These are phyloP conservation scores for Poecilia picta DNA, from an alignment of 2,797 vertebrate genomes.

Conservation along the genomic window DNA sequence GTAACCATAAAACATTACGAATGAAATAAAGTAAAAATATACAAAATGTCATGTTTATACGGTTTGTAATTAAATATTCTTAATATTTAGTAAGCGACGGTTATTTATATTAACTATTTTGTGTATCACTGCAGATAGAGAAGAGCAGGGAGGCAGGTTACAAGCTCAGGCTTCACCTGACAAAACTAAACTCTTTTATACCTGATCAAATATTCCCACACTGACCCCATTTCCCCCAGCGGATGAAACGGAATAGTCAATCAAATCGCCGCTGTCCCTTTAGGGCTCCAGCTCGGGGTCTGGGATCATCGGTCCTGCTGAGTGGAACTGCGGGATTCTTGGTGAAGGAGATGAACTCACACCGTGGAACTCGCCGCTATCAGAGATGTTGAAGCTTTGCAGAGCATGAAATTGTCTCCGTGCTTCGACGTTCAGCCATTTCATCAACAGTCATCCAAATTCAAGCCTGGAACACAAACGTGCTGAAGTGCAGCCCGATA, in stretches of 20 bases:
- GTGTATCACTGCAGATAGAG: not conserved
- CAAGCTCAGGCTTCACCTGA: not conserved
- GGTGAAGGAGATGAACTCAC: not conserved
- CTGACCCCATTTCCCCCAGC: not conserved
- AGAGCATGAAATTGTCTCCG: conserved; percentile 69
- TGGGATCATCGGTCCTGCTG: not conserved
- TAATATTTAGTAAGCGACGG: not conserved
- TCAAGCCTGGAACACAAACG: not conserved
- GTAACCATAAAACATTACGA: too few species aligned
- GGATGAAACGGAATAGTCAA: not conserved
- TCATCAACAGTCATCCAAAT: not conserved
- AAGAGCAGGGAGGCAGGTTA: not conserved
- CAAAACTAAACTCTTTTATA: not conserved
- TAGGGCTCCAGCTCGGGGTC: not conserved
- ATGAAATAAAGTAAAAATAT: not conserved
- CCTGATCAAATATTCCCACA: not conserved
- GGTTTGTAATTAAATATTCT: not conserved
- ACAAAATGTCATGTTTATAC: not conserved
- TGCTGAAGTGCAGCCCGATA: not conserved
- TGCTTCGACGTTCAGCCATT: not conserved
- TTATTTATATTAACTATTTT: not conserved
- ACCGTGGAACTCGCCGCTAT: conserved; percentile 24
- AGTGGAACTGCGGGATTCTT: not conserved
- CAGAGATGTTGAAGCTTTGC: conserved; percentile 62
- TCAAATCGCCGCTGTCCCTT: not conserved